Conservation (phyloP, 2,888 invertebrate genomes). For the Agonopterix subpropinquella region DNA sequence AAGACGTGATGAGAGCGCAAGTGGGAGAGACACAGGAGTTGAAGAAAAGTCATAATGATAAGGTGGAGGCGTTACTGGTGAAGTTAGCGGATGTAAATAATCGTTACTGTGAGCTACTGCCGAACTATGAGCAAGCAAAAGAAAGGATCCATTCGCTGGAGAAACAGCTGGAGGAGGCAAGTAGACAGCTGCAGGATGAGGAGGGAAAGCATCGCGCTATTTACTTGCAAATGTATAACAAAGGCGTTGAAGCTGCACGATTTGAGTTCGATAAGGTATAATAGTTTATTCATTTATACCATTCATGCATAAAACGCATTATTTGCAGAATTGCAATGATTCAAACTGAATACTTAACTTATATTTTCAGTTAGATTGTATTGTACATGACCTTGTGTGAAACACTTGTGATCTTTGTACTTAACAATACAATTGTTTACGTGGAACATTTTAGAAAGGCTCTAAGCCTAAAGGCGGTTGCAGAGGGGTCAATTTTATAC, state of each 20-base stretch:
- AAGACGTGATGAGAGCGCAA: slow-evolving; percentile 80
- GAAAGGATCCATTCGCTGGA: slow-evolving; percentile 82
- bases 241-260: slow-evolving; percentile 87
- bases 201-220: slow-evolving; percentile 84
- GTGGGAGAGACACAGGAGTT: slow-evolving; percentile 82
- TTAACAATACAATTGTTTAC: too few relatives aligned
- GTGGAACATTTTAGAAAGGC: too few relatives aligned
- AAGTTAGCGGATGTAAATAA: slow-evolving; percentile 85
- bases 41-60: slow-evolving; percentile 87
- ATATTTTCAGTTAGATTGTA: too few relatives aligned
- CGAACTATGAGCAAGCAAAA: slow-evolving; percentile 84
- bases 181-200: slow-evolving; percentile 80
- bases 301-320: neutral
- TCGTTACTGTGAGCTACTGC: slow-evolving; percentile 85
- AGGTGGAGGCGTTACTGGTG: slow-evolving; percentile 82
- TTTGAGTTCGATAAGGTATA: slow-evolving; percentile 82
- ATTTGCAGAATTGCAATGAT: neutral
- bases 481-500: too few relatives aligned
- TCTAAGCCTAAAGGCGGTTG: too few relatives aligned
- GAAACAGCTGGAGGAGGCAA: slow-evolving; percentile 82
- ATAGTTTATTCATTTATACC: slow-evolving; percentile 2
- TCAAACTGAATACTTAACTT: too few relatives aligned
- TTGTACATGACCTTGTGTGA: too few relatives aligned
- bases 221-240: slow-evolving; percentile 89
- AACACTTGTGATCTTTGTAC: too few relatives aligned